Percentiles rank a stretch among this genome's conserved stretches.
These are phyloP conservation scores for Cuniculus paca DNA, from an alignment of 2,797 vertebrate genomes.

Conservation along the genomic window DNA sequence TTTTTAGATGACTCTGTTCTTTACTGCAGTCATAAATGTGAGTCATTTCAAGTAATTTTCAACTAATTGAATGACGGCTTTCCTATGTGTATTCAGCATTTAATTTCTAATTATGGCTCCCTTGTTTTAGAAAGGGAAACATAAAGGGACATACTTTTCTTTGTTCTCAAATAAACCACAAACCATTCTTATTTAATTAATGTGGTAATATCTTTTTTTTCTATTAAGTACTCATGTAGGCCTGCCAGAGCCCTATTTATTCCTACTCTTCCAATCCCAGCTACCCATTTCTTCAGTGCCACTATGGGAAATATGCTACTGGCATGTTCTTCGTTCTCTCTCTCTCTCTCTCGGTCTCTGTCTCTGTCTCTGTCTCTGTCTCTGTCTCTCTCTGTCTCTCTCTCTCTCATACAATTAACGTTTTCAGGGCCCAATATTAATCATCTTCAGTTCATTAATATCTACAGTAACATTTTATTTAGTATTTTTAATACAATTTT, in stretches of 20 bases:
- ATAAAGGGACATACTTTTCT: constrained; percentile 58
- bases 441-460: constrained; percentile 24
- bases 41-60: constrained; percentile 50
- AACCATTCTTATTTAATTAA: constrained; percentile 6
- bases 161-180: constrained; percentile 27
- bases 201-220: constrained; percentile 41
- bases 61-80: constrained; percentile 43
- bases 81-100: constrained; percentile 39
- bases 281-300: not conserved
- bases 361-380: not conserved
- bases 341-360: too few relatives aligned
- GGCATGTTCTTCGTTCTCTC: not conserved
- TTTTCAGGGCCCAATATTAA: not conserved
- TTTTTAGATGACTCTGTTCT: constrained; percentile 48
- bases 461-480: not conserved
- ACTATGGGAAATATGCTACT: not conserved
- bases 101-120: constrained; percentile 66
- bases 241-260: not conserved
- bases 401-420: not conserved
- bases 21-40: not conserved
- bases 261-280: not conserved
- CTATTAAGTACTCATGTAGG: not conserved
- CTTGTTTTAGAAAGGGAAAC: constrained; percentile 62
- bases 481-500: not conserved
- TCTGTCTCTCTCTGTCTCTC: not conserved